phyloP scores from a whole-genome alignment of 2,113 vertebrate species.

The Tinamus guttatus region DNA sequence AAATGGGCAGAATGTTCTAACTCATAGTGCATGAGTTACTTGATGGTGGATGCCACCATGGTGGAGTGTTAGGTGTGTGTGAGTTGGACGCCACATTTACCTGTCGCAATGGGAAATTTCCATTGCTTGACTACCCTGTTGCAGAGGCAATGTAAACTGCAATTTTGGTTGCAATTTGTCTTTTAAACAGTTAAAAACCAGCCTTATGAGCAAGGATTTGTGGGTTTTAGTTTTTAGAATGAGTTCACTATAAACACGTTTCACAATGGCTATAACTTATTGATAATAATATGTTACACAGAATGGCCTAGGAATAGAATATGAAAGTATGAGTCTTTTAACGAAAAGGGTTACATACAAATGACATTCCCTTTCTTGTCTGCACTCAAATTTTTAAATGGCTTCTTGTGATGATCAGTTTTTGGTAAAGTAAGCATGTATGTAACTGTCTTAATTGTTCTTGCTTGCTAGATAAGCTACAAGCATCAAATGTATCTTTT shows the following conservation, averaged over 20 bases:
- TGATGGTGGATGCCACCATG: neutral
- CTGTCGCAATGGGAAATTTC: neutral
- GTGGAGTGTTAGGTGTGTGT: neutral
- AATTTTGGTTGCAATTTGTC: neutral
- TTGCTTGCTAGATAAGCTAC: constrained; percentile 14
- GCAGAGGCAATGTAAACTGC: neutral
- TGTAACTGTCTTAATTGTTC: neutral
- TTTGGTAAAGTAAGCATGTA: neutral
- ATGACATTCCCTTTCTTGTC: constrained; percentile 49
- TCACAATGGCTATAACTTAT: constrained; percentile 5
- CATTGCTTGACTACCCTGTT: neutral
- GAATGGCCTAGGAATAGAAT: neutral
- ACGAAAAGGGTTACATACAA: constrained; percentile 26
- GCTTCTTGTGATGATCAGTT: constrained; percentile 8
- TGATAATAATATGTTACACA: neutral
- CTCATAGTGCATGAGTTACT: neutral
- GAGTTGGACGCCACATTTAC: neutral
- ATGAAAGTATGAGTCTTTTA: neutral
- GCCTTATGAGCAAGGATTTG: constrained; percentile 3
- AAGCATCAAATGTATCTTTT: neutral
- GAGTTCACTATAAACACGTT: neutral
- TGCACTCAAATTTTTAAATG: constrained; percentile 29
- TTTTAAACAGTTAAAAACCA: constrained; percentile 12
- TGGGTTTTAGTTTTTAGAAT: constrained; percentile 46
- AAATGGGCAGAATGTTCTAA: neutral